Conservation (phyloP, 1,140 invertebrate species). For the Neomicropteryx cornuta region DNA sequence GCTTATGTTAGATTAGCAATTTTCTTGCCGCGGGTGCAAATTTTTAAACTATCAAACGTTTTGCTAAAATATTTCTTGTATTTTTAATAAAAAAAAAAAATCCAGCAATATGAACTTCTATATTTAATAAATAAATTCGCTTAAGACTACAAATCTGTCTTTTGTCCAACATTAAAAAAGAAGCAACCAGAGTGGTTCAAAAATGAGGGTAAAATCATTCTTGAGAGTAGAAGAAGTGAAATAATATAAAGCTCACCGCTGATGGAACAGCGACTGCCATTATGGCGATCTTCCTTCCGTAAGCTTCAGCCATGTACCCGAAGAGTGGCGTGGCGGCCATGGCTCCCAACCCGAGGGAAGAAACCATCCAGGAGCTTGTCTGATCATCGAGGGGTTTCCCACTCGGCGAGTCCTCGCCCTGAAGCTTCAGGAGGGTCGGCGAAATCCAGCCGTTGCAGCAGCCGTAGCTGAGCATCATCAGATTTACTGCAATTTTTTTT, state of each 20-base stretch:
- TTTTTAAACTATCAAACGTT: no score
- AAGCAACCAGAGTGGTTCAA: no score
- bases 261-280: slow-evolving; percentile 20
- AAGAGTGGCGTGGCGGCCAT: slow-evolving; percentile 20
- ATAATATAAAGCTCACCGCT: slow-evolving; percentile 9
- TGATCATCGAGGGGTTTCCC: slow-evolving; percentile 32
- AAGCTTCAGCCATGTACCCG: slow-evolving; percentile 22
- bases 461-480: slow-evolving; percentile 37
- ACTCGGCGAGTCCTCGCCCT: slow-evolving; percentile 25
- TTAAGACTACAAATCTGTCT: slow-evolving; percentile 11
- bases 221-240: neutral
- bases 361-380: slow-evolving; percentile 36
- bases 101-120: neutral
- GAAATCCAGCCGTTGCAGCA: slow-evolving; percentile 41
- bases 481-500: slow-evolving; percentile 44
- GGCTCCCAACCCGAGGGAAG: slow-evolving; percentile 25
- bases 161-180: slow-evolving; percentile 15
- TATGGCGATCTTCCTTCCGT: slow-evolving; percentile 28
- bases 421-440: slow-evolving; percentile 33
- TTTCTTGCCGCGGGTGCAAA: no score
- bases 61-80: neutral
- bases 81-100: slow-evolving; percentile 1
- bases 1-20: no score
- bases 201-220: no score
- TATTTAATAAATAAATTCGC: slow-evolving; percentile 5